phyloP scores from a whole-genome alignment of 1,140 invertebrate genomes.

The Bathynomus jamesi region DNA sequence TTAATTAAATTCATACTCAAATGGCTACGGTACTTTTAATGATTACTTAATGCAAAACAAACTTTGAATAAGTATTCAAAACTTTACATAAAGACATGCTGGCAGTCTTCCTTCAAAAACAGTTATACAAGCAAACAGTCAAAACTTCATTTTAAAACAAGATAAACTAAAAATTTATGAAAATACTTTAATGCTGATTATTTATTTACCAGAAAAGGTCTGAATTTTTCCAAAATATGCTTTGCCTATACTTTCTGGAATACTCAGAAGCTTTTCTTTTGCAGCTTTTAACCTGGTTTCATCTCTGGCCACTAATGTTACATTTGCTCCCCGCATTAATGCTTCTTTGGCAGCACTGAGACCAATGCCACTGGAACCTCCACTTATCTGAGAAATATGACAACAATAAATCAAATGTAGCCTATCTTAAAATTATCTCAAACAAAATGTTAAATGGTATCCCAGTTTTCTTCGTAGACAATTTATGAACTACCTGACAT shows the following conservation, averaged over 20 bases:
- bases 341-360: conserved; percentile 69
- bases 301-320: conserved; percentile 82
- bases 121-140: too few relatives aligned
- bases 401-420: too few relatives aligned
- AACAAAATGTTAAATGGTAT: too few relatives aligned
- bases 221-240: conserved; percentile 48
- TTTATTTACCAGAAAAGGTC: conserved; percentile 52
- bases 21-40: not conserved
- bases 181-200: too few relatives aligned
- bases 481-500: too few relatives aligned
- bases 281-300: conserved; percentile 57
- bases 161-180: too few relatives aligned
- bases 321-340: conserved; percentile 63
- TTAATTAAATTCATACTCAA: not conserved
- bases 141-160: too few relatives aligned
- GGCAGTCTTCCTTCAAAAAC: too few relatives aligned
- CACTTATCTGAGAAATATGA: conserved; percentile 62
- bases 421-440: too few relatives aligned
- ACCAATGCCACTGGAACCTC: conserved; percentile 93
- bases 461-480: too few relatives aligned
- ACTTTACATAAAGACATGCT: too few relatives aligned
- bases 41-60: not conserved
- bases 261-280: conserved; percentile 44
- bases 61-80: not conserved
- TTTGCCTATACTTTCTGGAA: conserved; percentile 47